Conservation (phyloP, 1,140 invertebrate genomes). For the Scaptomyza pallida region DNA sequence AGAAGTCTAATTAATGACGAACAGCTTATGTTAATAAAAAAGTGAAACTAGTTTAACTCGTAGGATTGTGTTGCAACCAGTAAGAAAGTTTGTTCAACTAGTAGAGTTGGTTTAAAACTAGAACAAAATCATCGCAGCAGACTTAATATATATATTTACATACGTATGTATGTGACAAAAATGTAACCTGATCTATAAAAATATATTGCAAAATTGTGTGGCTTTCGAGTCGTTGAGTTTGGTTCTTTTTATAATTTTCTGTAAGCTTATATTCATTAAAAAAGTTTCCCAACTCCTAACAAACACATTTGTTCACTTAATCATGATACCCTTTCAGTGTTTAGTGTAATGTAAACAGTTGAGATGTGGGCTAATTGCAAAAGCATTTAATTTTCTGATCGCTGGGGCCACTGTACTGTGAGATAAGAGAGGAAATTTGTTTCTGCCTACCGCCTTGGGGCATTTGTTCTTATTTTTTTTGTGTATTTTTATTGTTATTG, state of each 20-base stretch:
- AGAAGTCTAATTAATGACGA: neutral
- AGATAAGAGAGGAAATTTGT: constrained; percentile 72
- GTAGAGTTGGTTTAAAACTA: neutral
- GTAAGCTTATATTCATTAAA: no score
- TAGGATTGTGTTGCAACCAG: neutral
- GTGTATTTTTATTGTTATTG: constrained; percentile 30
- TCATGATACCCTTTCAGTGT: neutral
- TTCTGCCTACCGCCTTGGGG: constrained; percentile 42
- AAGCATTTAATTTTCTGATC: constrained; percentile 65
- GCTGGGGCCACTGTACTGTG: constrained; percentile 24
- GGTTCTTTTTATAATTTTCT: no score
- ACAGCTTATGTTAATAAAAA: neutral
- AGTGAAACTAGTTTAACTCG: constrained; percentile 9
- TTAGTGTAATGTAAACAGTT: constrained; percentile 42
- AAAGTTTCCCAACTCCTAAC: no score
- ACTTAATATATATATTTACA: no score
- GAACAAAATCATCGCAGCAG: neutral
- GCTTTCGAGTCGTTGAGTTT: no score
- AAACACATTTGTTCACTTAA: neutral
- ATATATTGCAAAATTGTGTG: neutral
- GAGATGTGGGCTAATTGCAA: constrained; percentile 68
- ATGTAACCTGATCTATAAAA: neutral
- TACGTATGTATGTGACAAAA: neutral
- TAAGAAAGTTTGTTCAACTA: neutral
- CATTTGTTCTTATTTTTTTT: constrained; percentile 21